A percentile compares a stretch with the other conserved stretches of the same genome.
phyloP scores from a whole-genome alignment of 2,113 vertebrate genomes.

The Silurus glanis region DNA sequence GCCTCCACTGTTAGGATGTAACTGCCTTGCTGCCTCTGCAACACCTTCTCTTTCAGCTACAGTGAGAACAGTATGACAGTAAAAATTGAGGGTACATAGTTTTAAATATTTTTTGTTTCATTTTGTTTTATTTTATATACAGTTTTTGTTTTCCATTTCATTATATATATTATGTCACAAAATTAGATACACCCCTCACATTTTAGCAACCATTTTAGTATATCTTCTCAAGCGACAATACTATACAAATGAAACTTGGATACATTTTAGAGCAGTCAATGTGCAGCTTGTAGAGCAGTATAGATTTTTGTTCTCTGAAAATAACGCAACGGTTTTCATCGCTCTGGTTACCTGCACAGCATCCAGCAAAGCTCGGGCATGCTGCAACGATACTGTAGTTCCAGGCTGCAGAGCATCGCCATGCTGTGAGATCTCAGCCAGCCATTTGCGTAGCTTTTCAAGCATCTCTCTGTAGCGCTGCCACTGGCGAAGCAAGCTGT shows the following conservation, averaged over 20 bases:
- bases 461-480: conserved; percentile 90
- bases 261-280: too few species aligned
- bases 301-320: too few species aligned
- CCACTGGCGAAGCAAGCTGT: conserved; percentile 92
- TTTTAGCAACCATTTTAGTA: too few species aligned
- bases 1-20: conserved; percentile 95
- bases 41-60: conserved; percentile 91
- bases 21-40: conserved; percentile 92
- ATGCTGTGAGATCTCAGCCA: conserved; percentile 78
- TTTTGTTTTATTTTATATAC: too few species aligned
- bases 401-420: conserved; percentile 68
- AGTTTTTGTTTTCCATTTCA: not conserved
- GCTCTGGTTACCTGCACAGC: conserved; percentile 80
- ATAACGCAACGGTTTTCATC: too few species aligned
- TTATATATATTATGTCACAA: not conserved
- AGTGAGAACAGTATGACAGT: conserved; percentile 41
- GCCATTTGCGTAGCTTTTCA: conserved; percentile 87
- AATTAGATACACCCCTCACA: too few species aligned
- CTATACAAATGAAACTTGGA: too few species aligned
- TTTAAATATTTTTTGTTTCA: not conserved
- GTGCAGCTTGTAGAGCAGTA: too few species aligned
- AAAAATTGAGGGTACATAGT: too few species aligned
- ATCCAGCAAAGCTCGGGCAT: conserved; percentile 84
- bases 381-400: conserved; percentile 79
- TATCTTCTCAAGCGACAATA: too few species aligned